Evolutionary conservation across 2,888 invertebrate species (phyloP), one percentile per base, ranked within the genome.

Genomic region (Drosophila histrio): DNA sequence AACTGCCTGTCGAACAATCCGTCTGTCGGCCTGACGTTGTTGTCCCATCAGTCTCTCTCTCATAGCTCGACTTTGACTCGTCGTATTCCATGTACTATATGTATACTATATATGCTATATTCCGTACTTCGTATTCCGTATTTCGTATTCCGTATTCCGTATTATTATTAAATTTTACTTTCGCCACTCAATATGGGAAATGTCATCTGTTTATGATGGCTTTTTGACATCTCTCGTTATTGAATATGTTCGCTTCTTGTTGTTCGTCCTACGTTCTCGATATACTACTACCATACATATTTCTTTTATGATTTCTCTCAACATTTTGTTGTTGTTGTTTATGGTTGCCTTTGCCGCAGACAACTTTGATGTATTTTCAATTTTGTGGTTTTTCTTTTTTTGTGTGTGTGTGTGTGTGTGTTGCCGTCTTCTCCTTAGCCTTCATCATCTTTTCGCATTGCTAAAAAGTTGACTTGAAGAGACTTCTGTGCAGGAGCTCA

Each of bases 131-230:
- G 15, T 47, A 26, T 56, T 41, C 43, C 61, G 8, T 22, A 34
- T 26, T 39, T n/a, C 57, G n/a, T 47, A 62, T 57, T 61, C 32
- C 77, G 79, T 79, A 70, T 70, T 74, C 39, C 73, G 79, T 79
- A 79, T 85, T 88, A 85, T 85, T 88, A 88, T 89, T 89, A 89
- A 89, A 88, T 89, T 89, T 79, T 89, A 78, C 86, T 83, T 83
- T 86, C 88, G 77, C 89, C 79, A 88, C 89, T 81, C 89, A 89
- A 90, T 85, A 89, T 84, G 89, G 82, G 88, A 89, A 89, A 89
- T 89, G 90, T 90, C 90, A 91, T 89, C 90, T 90, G 91, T 78
- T 90, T 82, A 78, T 91, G 91, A 90, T 89, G 89, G 89, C 84
- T 89, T 89, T 89, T 89, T 89, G 89, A 89, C 90, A 89, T 84